Evolutionary conservation across 1,140 invertebrate genomes (phyloP).

Genomic region (Tetramorium parvispinum): DNA sequence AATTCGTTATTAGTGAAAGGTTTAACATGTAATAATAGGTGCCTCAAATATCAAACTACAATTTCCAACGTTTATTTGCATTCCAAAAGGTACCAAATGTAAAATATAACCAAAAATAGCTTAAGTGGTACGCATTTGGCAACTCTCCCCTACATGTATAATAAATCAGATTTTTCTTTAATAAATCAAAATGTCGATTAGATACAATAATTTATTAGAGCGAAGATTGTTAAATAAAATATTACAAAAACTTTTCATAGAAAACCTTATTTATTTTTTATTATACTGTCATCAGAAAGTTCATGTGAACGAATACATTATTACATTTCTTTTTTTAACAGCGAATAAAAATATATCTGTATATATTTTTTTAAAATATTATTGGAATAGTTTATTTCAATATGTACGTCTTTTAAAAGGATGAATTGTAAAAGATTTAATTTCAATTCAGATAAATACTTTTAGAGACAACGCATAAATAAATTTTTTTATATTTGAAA

Average conservation of each 20-base stretch:
- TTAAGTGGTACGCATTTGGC: too few relatives aligned
- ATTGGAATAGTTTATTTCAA: neutral
- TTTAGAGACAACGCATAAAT: neutral
- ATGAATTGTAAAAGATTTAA: neutral
- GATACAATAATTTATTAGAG: neutral
- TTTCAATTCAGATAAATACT: neutral
- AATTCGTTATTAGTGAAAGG: too few relatives aligned
- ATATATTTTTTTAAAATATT: neutral
- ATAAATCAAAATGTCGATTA: neutral
- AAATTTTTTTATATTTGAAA: conserved; percentile 7
- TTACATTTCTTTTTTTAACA: neutral
- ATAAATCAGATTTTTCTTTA: neutral
- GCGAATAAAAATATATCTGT: neutral
- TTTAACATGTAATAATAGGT: too few relatives aligned
- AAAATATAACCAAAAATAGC: too few relatives aligned
- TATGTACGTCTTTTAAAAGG: neutral
- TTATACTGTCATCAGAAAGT: neutral
- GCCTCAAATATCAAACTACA: too few relatives aligned
- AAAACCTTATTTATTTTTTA: neutral
- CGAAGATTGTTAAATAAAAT: neutral
- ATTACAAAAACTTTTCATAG: neutral
- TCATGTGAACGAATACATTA: neutral
- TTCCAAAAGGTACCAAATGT: too few relatives aligned
- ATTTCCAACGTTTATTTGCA: too few relatives aligned
- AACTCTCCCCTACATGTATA: too few relatives aligned